Evolutionary conservation across 2,113 vertebrate genomes (phyloP).

Genomic region (Dromaius novaehollandiae): DNA sequence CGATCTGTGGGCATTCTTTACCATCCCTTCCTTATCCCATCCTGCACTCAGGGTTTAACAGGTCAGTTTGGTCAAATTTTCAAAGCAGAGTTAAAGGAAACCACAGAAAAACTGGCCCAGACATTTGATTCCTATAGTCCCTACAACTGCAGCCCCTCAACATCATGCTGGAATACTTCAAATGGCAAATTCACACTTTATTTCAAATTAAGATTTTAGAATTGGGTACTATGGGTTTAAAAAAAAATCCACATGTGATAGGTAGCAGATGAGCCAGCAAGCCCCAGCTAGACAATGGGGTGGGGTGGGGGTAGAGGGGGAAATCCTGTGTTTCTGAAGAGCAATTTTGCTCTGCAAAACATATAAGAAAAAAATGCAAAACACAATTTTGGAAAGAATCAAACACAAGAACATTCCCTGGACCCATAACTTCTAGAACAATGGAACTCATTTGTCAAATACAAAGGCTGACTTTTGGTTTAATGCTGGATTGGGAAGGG

Average conservation of each 20-base stretch:
- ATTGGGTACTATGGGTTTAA: neutral
- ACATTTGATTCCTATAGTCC: neutral
- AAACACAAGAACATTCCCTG: neutral
- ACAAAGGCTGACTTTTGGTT: neutral
- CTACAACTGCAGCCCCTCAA: too few species aligned
- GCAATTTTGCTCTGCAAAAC: neutral
- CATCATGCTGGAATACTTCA: neutral
- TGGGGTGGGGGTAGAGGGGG: too few species aligned
- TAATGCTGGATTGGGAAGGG: neutral
- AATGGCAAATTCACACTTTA: neutral
- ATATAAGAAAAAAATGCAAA: neutral
- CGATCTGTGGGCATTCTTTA: neutral
- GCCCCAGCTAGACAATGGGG: neutral
- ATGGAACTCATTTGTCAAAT: neutral
- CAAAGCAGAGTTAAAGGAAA: neutral
- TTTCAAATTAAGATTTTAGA: neutral
- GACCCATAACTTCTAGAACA: neutral
- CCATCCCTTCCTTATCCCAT: neutral
- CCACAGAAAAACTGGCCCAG: neutral
- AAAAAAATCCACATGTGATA: neutral
- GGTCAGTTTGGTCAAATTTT: neutral
- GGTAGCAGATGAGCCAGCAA: neutral
- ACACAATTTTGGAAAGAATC: neutral
- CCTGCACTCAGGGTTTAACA: neutral
- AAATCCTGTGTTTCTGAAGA: neutral